Base-by-base conservation (phyloP, 1,140 invertebrate species). In the Nomia melanderi region DNA sequence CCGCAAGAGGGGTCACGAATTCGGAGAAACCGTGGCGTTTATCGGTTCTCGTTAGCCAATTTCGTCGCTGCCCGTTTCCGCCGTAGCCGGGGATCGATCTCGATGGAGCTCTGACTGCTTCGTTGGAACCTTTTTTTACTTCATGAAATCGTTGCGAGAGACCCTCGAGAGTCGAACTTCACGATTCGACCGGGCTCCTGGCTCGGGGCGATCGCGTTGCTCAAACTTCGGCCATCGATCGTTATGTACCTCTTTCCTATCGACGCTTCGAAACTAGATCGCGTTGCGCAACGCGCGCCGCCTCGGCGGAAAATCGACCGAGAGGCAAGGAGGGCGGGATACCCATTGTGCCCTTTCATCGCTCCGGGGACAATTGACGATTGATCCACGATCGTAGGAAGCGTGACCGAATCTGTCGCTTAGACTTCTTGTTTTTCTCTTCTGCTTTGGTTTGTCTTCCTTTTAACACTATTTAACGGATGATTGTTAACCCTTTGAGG, bases 1-100 rank as follows among this genome's bases (percentile, higher is more conserved):
- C 4, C 23, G 5, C 17, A 36, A 69, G 47, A 69, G 36, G 47
- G 47, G 4, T 27, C 1, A 11, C 29, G 39, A 59, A 23, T 76
- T 76, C 73, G 25, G 31, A 25, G 73, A 69, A 69, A 56, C 23
- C 29, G 20, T 57, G 25, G 20, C 11, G 36, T 39, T 75, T 56
- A 47, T 69, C 54, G 73, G 17, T 69, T 76, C 73, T 75, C 33
- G 44, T 65, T 65, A 65, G 25, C 27, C 60, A 33, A 73, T 73
- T 73, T 50, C 57, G 70, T 53, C 23, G 59, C 12, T 17, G 25
- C 12, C 33, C 23, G 23, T 72, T 72, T 62, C 56, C 36, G 29
- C 17, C 6, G 41, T 23, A 25, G 25, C 12, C 20, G 31, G 31
- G 20, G 20, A 60, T 59, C 56, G 31, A 36, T 12, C 17, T 11